These are phyloP conservation scores for Hipposideros armiger DNA, from an alignment of 2,113 vertebrate species.

Conservation along the genomic window DNA sequence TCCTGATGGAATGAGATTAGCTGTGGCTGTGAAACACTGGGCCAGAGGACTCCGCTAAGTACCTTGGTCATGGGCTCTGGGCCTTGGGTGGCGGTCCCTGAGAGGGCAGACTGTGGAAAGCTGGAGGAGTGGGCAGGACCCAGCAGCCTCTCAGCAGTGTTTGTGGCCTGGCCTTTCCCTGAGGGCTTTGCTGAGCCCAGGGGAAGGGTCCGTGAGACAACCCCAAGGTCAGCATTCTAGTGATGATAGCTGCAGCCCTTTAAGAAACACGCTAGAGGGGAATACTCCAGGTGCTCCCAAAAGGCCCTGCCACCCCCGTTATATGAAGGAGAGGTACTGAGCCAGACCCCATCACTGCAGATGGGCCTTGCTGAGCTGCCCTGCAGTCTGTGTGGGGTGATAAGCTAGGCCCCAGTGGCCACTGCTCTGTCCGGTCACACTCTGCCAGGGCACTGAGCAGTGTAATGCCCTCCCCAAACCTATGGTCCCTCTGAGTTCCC, in stretches of 20 bases:
- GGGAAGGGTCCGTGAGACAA: background rate
- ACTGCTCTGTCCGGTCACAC: background rate
- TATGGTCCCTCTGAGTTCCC: background rate
- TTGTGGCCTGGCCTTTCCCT: background rate
- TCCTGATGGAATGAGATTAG: background rate
- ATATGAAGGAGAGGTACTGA: background rate
- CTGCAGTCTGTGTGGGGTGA: fast-evolving
- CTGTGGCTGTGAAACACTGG: background rate
- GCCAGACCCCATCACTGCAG: background rate
- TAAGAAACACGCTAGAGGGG: background rate
- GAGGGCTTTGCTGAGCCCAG: background rate
- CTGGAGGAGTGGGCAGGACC: background rate
- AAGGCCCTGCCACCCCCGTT: background rate
- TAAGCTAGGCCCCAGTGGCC: background rate
- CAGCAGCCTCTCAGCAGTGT: background rate
- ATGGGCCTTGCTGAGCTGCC: background rate
- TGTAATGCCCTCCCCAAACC: no score
- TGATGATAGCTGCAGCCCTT: background rate
- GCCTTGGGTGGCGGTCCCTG: background rate
- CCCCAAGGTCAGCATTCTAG: background rate
- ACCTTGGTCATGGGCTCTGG: background rate
- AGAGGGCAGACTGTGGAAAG: background rate
- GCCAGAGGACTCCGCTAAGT: background rate
- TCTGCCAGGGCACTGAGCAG: background rate
- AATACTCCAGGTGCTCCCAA: background rate